Evolutionary conservation across 2,797 vertebrate species (phyloP).

Genomic region (Coregonus sp.): DNA sequence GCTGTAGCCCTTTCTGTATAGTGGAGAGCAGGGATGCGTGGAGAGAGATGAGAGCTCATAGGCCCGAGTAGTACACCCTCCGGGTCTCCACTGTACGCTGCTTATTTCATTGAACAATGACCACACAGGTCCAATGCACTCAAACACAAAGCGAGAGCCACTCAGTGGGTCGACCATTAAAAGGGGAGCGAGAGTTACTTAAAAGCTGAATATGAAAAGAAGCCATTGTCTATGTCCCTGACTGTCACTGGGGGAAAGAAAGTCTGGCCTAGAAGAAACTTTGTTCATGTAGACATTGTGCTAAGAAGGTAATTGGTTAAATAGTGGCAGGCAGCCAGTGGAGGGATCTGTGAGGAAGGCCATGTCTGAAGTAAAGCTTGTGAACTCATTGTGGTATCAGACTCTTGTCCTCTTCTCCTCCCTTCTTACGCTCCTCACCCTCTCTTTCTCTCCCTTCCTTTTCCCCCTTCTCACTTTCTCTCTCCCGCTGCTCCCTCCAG

Average conservation of each 20-base stretch:
- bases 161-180: conserved; percentile 1
- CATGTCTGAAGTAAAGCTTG: background rate
- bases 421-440: background rate
- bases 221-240: conserved; percentile 18
- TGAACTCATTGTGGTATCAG: background rate
- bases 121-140: conserved; percentile 13
- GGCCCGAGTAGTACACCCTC: conserved; percentile 1
- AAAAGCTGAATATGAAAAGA: conserved; percentile 9
- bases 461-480: background rate
- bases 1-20: background rate
- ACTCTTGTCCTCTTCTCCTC: background rate
- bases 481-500: background rate
- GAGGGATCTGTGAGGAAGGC: background rate
- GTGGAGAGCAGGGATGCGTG: background rate
- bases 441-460: background rate
- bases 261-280: background rate
- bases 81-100: background rate
- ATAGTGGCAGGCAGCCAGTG: background rate
- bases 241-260: background rate
- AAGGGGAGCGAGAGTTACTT: background rate
- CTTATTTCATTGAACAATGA: conserved; percentile 16
- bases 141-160: background rate
- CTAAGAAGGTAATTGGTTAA: conserved; percentile 2
- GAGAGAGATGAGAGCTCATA: background rate
- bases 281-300: background rate